Conservation (phyloP, 2,797 vertebrate genomes). For the Megaceryle alcyon region DNA sequence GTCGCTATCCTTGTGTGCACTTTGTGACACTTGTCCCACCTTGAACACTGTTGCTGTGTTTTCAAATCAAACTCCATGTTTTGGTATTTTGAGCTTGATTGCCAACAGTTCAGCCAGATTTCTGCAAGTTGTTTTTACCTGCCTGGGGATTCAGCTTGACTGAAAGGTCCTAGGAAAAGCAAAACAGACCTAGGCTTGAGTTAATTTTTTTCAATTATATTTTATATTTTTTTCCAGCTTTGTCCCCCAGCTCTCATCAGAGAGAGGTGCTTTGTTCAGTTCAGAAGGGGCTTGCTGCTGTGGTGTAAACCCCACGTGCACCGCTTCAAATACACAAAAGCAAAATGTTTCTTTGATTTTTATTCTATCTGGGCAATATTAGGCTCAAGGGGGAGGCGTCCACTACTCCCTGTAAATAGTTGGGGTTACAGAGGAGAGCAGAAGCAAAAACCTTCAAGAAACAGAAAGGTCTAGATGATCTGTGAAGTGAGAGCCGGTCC, state of each 20-base stretch:
- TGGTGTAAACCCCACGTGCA: background rate
- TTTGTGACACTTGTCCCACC: background rate
- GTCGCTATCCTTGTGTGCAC: background rate
- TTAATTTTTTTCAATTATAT: background rate
- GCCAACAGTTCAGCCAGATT: background rate
- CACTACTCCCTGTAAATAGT: background rate
- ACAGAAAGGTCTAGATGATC: background rate
- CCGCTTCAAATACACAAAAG: background rate
- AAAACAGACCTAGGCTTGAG: background rate
- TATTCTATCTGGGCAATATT: background rate
- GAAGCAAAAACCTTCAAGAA: background rate
- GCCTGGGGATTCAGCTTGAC: background rate
- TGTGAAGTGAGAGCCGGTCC: background rate
- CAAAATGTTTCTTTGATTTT: background rate
- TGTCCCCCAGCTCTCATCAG: background rate
- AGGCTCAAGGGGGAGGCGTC: background rate
- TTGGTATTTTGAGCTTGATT: background rate
- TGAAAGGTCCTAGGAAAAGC: background rate
- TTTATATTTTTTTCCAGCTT: background rate
- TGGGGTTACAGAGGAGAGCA: background rate
- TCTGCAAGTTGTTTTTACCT: background rate
- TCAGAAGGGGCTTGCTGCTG: accelerated
- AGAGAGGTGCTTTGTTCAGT: background rate
- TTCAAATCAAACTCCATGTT: background rate
- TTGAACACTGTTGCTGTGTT: constrained; percentile 36